phyloP scores from a whole-genome alignment of 1,140 invertebrate species.

The Galendromus occidentalis region DNA sequence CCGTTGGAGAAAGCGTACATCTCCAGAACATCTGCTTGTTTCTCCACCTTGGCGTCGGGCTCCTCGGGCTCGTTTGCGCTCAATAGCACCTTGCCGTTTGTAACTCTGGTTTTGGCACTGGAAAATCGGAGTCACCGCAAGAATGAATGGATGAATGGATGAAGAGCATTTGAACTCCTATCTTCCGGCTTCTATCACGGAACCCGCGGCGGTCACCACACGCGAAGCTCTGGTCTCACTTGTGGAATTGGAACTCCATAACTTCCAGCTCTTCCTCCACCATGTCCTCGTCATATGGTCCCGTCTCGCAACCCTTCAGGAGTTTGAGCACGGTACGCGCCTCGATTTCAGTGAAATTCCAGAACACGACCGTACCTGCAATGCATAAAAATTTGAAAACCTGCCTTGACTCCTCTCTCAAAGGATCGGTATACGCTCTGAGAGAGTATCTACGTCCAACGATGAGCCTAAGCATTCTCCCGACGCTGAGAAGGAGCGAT shows the following conservation, averaged over 20 bases:
- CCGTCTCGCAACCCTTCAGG: slow-evolving; percentile 30
- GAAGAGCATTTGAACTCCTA: too few species aligned
- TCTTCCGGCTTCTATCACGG: too few species aligned
- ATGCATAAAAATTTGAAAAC: too few species aligned
- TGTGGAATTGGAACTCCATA: slow-evolving; percentile 52
- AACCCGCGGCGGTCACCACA: too few species aligned
- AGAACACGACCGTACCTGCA: slow-evolving; percentile 59
- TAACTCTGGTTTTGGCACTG: slow-evolving; percentile 25
- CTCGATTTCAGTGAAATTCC: slow-evolving; percentile 72
- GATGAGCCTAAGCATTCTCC: too few species aligned
- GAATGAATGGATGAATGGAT: too few species aligned
- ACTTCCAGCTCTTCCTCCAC: slow-evolving; percentile 56
- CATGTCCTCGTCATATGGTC: slow-evolving; percentile 43
- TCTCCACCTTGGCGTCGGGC: slow-evolving; percentile 15
- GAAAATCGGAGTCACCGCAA: slow-evolving; percentile 12
- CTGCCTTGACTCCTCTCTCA: too few species aligned
- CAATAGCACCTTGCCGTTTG: slow-evolving; percentile 25
- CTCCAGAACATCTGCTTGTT: slow-evolving; percentile 31
- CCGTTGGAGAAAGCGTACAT: slow-evolving; percentile 72
- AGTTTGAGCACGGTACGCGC: slow-evolving; percentile 42
- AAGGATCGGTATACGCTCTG: too few species aligned
- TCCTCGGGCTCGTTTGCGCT: slow-evolving; percentile 1
- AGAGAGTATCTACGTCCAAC: too few species aligned
- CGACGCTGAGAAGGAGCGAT: too few species aligned
- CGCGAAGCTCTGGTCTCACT: slow-evolving; percentile 28